Conservation (phyloP, 2,797 vertebrate genomes). For the Crax fasciolata region DNA sequence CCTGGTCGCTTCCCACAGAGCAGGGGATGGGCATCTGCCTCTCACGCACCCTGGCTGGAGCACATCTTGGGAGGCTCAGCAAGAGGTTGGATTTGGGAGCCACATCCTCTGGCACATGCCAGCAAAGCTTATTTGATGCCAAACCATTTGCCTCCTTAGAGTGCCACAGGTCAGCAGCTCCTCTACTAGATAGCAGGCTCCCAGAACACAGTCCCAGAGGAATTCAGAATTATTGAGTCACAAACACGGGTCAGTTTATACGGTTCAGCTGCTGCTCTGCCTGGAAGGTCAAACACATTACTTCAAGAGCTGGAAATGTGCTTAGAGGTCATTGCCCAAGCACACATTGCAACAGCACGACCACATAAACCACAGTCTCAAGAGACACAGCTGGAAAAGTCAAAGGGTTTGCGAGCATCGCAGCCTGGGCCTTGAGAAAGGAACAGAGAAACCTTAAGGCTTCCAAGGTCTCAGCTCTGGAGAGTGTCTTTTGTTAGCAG, state of each 20-base stretch:
- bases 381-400: neutral
- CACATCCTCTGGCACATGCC: neutral
- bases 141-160: neutral
- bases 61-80: neutral
- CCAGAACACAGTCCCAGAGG: neutral
- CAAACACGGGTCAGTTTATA: neutral
- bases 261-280: neutral
- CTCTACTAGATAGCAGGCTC: neutral
- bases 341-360: constrained; percentile 34
- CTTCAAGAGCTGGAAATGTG: neutral
- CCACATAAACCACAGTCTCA: constrained; percentile 48
- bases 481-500: neutral
- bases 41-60: neutral
- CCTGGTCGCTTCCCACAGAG: neutral
- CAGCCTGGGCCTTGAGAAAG: neutral
- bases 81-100: neutral
- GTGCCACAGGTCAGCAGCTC: neutral
- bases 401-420: neutral
- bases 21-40: accelerated
- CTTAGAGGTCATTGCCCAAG: constrained; percentile 37
- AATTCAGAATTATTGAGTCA: neutral
- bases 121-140: neutral
- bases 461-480: neutral
- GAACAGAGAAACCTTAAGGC: neutral
- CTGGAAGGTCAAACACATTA: constrained; percentile 30